Evolutionary conservation across 2,113 vertebrate species (phyloP), one percentile per base, ranked within the genome.

Genomic region (Tupaia tana): DNA sequence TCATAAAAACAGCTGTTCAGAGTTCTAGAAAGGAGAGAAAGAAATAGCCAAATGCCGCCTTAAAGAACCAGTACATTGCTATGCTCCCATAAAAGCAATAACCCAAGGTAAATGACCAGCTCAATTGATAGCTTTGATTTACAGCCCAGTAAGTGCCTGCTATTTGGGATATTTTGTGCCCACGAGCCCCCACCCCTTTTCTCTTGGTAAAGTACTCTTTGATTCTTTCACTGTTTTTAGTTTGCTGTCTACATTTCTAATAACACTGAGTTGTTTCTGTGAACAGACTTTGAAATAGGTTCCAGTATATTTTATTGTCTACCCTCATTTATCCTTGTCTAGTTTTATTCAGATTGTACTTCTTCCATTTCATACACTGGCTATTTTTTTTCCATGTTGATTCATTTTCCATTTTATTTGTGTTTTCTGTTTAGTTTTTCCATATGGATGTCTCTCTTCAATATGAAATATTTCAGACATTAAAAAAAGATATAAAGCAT

Each of bases 281-380:
- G 87, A 67, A 70, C 10, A 97, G 71, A 86, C n/a, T 90, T 84
- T 63, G 29, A 96, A 96, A 80, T 95, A 90, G 52, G 31, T 95
- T 92, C 73, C 16, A 15, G 63, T 94, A 63, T 91, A 56, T 88
- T 97, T 96, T 93, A 96, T 69, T 61, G 54, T 75, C 58, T 93
- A 0, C 54, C 24, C 75, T 96, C 67, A 95, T 85, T 97, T 96
- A 8, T 94, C 84, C 97, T n/a, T 91, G n/a, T 98, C 98, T 90
- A 63, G 78, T 94, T 97, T 93, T 96, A 97, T 97, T 96, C 86
- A 95, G 54, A 93, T 95, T 77, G 52, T 64, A 81, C 64, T 86
- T 85, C n/a, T 89, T 93, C 31, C 56, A 86, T 86, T 93, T 95
- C 61, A 87, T 94, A 92, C 12, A 63, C 27, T 79, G 24, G 79